These are phyloP conservation scores for Coilia nasus DNA, from an alignment of 2,797 vertebrate species.

Conservation along the genomic window DNA sequence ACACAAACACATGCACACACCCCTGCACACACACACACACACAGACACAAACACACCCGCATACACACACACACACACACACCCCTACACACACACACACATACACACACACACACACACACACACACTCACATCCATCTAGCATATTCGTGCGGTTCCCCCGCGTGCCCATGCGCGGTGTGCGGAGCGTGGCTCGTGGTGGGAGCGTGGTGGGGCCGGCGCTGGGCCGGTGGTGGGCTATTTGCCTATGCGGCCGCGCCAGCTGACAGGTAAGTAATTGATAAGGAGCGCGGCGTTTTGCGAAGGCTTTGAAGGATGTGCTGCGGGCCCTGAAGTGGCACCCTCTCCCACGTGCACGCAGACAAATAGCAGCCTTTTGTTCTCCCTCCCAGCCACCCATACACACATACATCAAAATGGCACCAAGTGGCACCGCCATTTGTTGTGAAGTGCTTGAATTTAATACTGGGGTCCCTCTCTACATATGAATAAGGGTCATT, in stretches of 20 bases:
- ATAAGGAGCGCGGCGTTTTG: conserved; percentile 56
- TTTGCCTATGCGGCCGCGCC: conserved; percentile 63
- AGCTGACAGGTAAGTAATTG: conserved; percentile 60
- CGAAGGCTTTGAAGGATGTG: conserved; percentile 63
- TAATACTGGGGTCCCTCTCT: conserved; percentile 68
- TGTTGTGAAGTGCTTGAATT: conserved; percentile 74
- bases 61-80: no score
- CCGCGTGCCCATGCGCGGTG: conserved; percentile 7
- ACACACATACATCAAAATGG: conserved; percentile 74
- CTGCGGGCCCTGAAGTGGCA: conserved; percentile 59
- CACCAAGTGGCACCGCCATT: conserved; percentile 73
- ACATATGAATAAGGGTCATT: conserved; percentile 76
- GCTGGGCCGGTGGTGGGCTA: conserved; percentile 49
- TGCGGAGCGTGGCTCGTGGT: no score
- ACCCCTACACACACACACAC: no score
- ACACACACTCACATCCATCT: no score
- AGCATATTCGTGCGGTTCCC: neutral
- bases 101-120: no score
- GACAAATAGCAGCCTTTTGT: conserved; percentile 79
- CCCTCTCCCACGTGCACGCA: conserved; percentile 67
- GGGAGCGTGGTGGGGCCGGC: conserved; percentile 33
- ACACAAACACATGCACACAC: no score
- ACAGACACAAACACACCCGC: neutral
- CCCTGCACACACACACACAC: conserved; percentile 31
- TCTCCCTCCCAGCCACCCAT: conserved; percentile 68